Evolutionary conservation across 2,797 vertebrate species (phyloP), one percentile per base, ranked within the genome.

Genomic region (Darevskia mixta): DNA sequence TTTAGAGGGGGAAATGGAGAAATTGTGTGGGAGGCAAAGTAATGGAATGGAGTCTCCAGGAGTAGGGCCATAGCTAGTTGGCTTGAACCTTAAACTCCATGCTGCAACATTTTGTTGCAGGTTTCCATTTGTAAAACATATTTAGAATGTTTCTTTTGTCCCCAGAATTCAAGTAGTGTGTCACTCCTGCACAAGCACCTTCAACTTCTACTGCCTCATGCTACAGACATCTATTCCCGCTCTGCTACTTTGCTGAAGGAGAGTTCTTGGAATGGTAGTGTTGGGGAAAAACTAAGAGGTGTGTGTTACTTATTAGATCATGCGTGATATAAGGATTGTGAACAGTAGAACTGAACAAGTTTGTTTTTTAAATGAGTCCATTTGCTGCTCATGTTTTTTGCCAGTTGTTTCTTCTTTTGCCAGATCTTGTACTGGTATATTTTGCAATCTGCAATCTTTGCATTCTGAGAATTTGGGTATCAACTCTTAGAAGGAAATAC

Each of bases 141-240:
- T 35, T 35, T 27, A 27, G 13, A 5, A 0, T 55, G 69, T 73
- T 87, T 91, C 25, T 89, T 89, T 91, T 64, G 49, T 66, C 79
- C 85, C 45, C 94, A 99, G 99, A 98, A 97, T 94, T 99, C 98
- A 83, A 99, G 98, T 96, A 99, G 99, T 20, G 98, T 99, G 93
- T 98, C 99, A 17, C 95, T 99, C 71, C 98, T 99, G 69, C 98
- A 99, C 97, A 99, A 99, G 89, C 99, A 99, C 88, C 98, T 99
- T 76, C 99, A 99, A 94, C 98, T 99, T 41, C 96, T 99, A 76
- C 94, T 99, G 95, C 98, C 99, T 87, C 98, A 99, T 32, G 98
- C 99, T 89, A 98, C 98, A 6, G 99, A 99, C 78, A 99, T 99
- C 94, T 99, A 98, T 95, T 98, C 98, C 80, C 98, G 99, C 90